Percentiles rank a stretch among this genome's conserved stretches.
Evolutionary conservation across 2,888 invertebrate genomes (phyloP).

Genomic region (Aphodius sticticus): DNA sequence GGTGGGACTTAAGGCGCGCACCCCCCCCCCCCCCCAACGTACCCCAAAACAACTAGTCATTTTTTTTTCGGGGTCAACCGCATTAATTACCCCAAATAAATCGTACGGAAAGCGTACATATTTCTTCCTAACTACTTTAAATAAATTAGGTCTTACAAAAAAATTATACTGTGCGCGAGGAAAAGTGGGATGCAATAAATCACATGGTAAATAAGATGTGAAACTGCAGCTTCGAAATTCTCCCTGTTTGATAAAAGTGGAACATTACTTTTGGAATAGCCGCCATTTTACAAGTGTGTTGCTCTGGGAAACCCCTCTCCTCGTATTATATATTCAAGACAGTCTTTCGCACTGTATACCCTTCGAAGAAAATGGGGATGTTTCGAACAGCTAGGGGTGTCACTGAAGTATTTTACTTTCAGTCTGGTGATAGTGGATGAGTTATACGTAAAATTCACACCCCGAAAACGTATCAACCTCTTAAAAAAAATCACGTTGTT

Average conservation of each 20-base stretch:
- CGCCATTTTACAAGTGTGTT: constrained; percentile 22
- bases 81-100: constrained; percentile 35
- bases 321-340: constrained; percentile 19
- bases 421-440: not conserved
- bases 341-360: constrained; percentile 5
- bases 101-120: constrained; percentile 12
- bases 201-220: not conserved
- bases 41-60: constrained; percentile 45
- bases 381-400: not conserved
- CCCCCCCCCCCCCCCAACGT: constrained; percentile 33
- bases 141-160: not conserved
- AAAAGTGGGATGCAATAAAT: not conserved
- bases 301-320: not conserved
- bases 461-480: not conserved
- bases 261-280: constrained; percentile 14
- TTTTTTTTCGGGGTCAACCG: constrained; percentile 35
- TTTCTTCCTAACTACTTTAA: not conserved
- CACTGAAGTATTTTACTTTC: not conserved
- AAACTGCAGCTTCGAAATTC: not conserved
- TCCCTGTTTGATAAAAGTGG: constrained; percentile 20
- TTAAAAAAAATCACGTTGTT: no score
- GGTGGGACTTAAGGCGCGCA: constrained; percentile 48
- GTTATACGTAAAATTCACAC: not conserved
- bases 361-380: not conserved
- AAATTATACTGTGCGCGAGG: not conserved